These are phyloP conservation scores for Azorinus chamasolen DNA, from an alignment of 2,888 invertebrate genomes.

Conservation along the genomic window DNA sequence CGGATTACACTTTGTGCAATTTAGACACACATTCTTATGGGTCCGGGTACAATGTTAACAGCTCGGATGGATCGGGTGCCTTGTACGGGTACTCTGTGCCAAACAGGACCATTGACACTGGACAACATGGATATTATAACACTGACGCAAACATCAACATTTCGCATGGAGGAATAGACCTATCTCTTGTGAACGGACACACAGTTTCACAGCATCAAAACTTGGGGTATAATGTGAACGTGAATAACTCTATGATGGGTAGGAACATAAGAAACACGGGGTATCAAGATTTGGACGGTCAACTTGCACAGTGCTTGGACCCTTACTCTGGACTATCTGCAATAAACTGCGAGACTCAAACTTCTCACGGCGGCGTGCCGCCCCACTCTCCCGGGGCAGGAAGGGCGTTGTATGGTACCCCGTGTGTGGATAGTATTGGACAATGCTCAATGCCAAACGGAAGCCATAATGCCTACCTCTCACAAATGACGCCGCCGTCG, in stretches of 20 bases:
- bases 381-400: conserved; percentile 68
- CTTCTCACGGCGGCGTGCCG: conserved; percentile 58
- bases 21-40: conserved; percentile 84
- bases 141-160: conserved; percentile 62
- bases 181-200: conserved; percentile 70
- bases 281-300: conserved; percentile 67
- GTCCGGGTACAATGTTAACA: conserved; percentile 70
- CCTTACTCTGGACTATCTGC: conserved; percentile 66
- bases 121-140: conserved; percentile 74
- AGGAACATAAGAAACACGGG: conserved; percentile 56
- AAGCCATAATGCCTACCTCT: conserved; percentile 65
- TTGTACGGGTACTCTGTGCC: conserved; percentile 78
- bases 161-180: conserved; percentile 65
- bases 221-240: conserved; percentile 57
- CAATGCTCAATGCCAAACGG: conserved; percentile 74
- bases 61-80: conserved; percentile 69
- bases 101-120: conserved; percentile 77
- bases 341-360: conserved; percentile 62
- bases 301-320: conserved; percentile 68
- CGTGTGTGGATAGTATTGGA: conserved; percentile 69
- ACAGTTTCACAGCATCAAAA: conserved; percentile 68
- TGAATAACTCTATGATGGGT: conserved; percentile 69
- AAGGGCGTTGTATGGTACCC: conserved; percentile 65
- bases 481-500: conserved; percentile 71
- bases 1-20: conserved; percentile 85